Conservation (phyloP, 2,797 vertebrate genomes). For the Echeneis naucrates region DNA sequence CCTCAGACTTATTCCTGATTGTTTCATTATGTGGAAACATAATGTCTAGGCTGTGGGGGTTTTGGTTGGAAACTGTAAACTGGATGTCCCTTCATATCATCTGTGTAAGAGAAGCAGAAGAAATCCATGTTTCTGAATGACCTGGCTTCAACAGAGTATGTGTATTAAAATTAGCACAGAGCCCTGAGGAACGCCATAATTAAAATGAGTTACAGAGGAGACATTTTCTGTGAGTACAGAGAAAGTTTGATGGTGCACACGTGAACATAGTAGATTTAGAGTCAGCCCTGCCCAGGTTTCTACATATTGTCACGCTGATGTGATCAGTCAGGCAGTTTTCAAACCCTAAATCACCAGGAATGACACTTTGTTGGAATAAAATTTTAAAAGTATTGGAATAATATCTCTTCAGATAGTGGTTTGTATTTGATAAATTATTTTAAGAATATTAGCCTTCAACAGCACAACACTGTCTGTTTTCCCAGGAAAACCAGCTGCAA, state of each 20-base stretch:
- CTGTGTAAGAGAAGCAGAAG: background rate
- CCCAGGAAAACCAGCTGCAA: background rate
- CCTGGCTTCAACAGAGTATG: background rate
- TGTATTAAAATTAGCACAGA: background rate
- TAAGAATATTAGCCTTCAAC: too few species aligned
- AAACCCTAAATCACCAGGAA: background rate
- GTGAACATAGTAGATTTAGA: too few species aligned
- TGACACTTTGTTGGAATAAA: background rate
- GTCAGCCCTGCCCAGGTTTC: too few species aligned
- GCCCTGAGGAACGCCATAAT: background rate
- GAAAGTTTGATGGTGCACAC: too few species aligned
- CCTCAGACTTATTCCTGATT: too few species aligned
- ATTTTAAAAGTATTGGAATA: too few species aligned
- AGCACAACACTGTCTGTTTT: too few species aligned
- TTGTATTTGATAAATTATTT: background rate
- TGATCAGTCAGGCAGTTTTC: background rate
- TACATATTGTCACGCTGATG: too few species aligned
- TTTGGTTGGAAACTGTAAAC: background rate
- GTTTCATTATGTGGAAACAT: too few species aligned
- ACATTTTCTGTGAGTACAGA: too few species aligned
- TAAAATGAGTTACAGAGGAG: too few species aligned
- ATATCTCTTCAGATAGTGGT: too few species aligned
- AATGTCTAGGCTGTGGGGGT: background rate
- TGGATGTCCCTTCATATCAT: background rate
- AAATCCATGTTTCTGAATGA: background rate